Percentiles rank a stretch among this genome's conserved stretches.
Evolutionary conservation across 2,797 vertebrate genomes (phyloP).

Genomic region (Acomys russatus): DNA sequence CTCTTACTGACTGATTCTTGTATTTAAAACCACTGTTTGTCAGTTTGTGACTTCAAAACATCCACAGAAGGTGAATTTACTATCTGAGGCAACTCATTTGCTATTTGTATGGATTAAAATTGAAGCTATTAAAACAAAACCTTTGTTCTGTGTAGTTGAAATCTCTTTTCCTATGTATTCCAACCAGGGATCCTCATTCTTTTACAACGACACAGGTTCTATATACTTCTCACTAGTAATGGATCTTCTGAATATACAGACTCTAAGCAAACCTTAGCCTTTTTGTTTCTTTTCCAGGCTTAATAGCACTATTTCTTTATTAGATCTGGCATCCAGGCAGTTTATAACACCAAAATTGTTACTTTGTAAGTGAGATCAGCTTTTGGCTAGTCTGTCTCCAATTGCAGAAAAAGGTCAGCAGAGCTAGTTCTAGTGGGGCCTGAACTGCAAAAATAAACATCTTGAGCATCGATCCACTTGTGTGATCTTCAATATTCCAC

Average conservation of each 20-base stretch:
- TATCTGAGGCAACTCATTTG: background rate
- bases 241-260: background rate
- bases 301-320: background rate
- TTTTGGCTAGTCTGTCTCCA: background rate
- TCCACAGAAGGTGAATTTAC: background rate
- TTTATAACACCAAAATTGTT: background rate
- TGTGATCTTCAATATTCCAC: background rate
- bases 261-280: background rate
- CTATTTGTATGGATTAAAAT: background rate
- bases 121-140: background rate
- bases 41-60: background rate
- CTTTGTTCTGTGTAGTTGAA: background rate
- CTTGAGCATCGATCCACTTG: background rate
- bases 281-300: background rate
- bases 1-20: background rate
- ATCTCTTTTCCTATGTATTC: background rate
- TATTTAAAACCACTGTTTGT: background rate
- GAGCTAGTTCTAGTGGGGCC: background rate
- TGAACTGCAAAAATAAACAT: background rate
- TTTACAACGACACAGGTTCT: background rate
- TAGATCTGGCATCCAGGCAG: background rate
- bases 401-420: background rate
- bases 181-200: background rate
- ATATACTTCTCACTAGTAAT: background rate
- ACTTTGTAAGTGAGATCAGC: background rate